phyloP scores from a whole-genome alignment of 2,888 invertebrate species.

The Venusia cambrica region DNA sequence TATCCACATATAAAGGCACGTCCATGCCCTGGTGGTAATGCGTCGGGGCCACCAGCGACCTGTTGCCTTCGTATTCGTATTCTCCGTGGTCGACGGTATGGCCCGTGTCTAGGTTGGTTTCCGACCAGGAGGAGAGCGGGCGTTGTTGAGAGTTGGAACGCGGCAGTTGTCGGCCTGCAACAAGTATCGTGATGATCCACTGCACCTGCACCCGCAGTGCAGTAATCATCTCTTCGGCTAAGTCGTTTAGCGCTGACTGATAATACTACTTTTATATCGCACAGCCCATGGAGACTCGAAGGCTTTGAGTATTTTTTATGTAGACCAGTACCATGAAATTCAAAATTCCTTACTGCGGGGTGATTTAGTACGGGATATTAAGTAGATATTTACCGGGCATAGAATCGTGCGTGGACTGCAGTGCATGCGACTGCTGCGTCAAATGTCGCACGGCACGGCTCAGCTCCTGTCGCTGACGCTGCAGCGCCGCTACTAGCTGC shows the following conservation, averaged over 20 bases:
- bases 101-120: slow-evolving; percentile 94
- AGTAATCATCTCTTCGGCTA: too few relatives aligned
- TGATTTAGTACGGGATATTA: too few relatives aligned
- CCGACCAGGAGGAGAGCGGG: slow-evolving; percentile 89
- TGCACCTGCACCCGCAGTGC: too few relatives aligned
- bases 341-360: too few relatives aligned
- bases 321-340: too few relatives aligned
- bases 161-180: slow-evolving; percentile 14
- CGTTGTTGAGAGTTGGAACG: slow-evolving; percentile 50
- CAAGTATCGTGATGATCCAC: too few relatives aligned
- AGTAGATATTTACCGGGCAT: slow-evolving; percentile 48
- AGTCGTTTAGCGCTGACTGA: too few relatives aligned
- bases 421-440: slow-evolving; percentile 88
- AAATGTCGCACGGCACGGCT: slow-evolving; percentile 92
- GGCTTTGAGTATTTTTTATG: too few relatives aligned
- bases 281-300: too few relatives aligned
- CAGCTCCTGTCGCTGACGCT: slow-evolving; percentile 91
- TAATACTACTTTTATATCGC: too few relatives aligned
- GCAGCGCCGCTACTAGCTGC: slow-evolving; percentile 90
- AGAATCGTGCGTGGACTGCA: slow-evolving; percentile 70
- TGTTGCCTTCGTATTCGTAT: slow-evolving; percentile 53
- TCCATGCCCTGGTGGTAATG: slow-evolving; percentile 61
- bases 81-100: slow-evolving; percentile 86
- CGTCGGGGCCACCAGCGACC: slow-evolving; percentile 49
- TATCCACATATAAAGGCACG: slow-evolving; percentile 87